Base-by-base conservation (phyloP, 1,140 invertebrate species). In the Danaus plexippus region DNA sequence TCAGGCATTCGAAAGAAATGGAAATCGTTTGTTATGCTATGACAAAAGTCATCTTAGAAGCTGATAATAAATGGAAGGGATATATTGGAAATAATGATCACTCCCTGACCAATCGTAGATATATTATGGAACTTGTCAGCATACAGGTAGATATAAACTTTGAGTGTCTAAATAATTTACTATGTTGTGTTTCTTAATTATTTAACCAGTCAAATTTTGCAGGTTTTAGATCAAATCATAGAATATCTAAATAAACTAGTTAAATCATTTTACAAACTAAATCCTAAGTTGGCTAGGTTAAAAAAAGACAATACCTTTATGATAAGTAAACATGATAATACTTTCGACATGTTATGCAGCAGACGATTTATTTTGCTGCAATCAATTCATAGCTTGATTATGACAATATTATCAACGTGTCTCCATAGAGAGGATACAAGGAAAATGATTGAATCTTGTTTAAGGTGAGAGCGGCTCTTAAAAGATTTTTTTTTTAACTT, bases 191-290 rank as follows among this genome's bases (percentile, higher is more conserved):
- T 22, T 22, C 2, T 22, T 22, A 2, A 22, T 2, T 22, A 22
- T 22, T 22, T 22, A 22, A 22, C 54, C 47, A 53, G 11, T 47
- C 11, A 59, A 22, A 32, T 52, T 42, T 77, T 80, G 53, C 63
- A 88, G 87, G 76, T 85, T 55, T 65, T 88, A 70, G 86, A 88
- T 66, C 77, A 85, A 80, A 82, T 87, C 57, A 83, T 86, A 67
- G 82, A 82, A 15, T 87, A 87, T 69, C 73, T 88, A 73, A 65
- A 73, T 9, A 87, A 84, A 66, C 47, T 88, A 68, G 87, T 88
- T 46, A 88, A 85, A 67, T 87, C 77, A 0, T 87, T 86, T 58
- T 88, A 88, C 64, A 88, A 87, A 71, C 63, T 88, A 55, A 87
- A 87, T 66, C 87, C 87, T 12, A 87, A 85, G 54, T 64, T 88